Conservation (phyloP, 2,113 vertebrate genomes). For the Sinosuthora webbiana region DNA sequence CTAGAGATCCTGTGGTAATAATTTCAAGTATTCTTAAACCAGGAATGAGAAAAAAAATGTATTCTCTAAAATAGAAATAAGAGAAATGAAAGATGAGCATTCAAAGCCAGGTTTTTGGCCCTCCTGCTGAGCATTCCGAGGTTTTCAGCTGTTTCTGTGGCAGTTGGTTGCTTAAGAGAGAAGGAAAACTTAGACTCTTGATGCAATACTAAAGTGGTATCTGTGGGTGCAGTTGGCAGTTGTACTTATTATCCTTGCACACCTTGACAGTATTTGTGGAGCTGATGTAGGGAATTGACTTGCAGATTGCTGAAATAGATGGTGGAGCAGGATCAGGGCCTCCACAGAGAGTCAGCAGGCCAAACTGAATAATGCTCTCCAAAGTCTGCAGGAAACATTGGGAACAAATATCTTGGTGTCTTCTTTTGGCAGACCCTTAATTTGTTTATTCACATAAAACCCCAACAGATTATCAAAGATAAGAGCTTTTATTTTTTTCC, state of each 20-base stretch:
- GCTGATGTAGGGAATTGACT: not conserved
- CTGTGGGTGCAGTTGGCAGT: not conserved
- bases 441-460: not conserved
- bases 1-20: not conserved
- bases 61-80: not conserved
- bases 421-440: not conserved
- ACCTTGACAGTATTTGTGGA: not conserved
- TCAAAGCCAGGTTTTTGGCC: not conserved
- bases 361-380: not conserved
- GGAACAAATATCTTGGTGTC: not conserved
- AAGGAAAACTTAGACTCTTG: not conserved
- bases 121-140: not conserved
- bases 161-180: not conserved
- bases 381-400: not conserved
- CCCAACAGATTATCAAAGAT: not conserved
- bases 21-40: not conserved
- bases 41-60: not conserved
- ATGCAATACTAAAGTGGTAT: not conserved
- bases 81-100: not conserved
- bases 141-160: not conserved
- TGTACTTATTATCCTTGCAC: accelerated
- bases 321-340: not conserved
- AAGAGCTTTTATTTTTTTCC: accelerated
- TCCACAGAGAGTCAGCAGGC: accelerated
- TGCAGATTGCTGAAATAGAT: not conserved